Evolutionary conservation across 2,797 vertebrate genomes (phyloP).

Genomic region (Arctocebus calabarensis): DNA sequence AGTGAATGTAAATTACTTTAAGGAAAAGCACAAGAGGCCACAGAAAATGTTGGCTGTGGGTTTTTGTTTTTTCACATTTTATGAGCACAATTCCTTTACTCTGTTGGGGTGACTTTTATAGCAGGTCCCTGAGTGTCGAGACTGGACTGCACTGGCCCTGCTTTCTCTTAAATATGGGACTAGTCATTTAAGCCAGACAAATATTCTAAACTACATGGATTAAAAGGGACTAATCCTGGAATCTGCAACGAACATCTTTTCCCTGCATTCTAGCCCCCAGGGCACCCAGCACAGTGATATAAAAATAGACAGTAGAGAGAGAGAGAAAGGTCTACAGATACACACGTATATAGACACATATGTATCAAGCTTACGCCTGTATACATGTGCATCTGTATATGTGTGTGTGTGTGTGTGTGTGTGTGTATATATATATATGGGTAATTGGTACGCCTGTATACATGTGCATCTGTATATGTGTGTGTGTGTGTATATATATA

Average conservation of each 20-base stretch:
- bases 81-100: background rate
- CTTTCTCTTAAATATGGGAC: constrained; percentile 11
- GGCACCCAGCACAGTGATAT: background rate
- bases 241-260: background rate
- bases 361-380: background rate
- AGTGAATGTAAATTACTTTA: background rate
- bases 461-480: no score
- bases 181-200: background rate
- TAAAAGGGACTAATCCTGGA: background rate
- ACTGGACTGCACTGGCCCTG: background rate
- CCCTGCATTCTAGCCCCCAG: background rate
- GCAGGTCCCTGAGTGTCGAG: background rate
- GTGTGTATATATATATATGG: no score
- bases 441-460: background rate
- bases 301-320: background rate
- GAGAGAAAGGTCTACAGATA: background rate
- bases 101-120: background rate
- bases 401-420: no score
- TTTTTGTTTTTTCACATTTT: constrained; percentile 3
- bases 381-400: no score
- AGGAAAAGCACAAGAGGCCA: constrained; percentile 23
- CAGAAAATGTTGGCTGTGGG: background rate
- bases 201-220: background rate
- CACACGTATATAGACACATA: background rate
- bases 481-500: no score